A percentile compares a stretch with the other conserved stretches of the same genome.
phyloP scores from a whole-genome alignment of 2,113 vertebrate species.

The Tetrax tetrax region DNA sequence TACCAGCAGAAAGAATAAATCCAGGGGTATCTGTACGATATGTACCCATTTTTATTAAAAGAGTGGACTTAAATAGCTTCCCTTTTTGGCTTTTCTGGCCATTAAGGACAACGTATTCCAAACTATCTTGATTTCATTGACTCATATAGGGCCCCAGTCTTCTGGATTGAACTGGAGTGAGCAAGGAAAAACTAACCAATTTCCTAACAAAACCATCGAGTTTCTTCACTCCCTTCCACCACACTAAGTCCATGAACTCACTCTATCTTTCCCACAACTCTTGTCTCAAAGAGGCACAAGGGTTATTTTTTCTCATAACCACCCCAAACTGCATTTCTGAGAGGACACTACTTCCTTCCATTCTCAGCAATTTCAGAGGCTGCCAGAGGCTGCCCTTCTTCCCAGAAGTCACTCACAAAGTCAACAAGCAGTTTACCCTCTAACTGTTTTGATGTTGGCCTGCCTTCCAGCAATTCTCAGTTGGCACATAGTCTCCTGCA shows the following conservation, averaged over 20 bases:
- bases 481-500: conserved; percentile 63
- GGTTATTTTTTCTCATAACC: conserved; percentile 46
- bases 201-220: conserved; percentile 46
- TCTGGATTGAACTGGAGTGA: conserved; percentile 5
- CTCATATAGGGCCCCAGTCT: not conserved
- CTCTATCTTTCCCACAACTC: conserved; percentile 33
- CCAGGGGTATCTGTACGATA: not conserved
- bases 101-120: not conserved
- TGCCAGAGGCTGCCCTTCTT: conserved; percentile 56
- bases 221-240: conserved; percentile 38
- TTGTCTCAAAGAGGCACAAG: conserved; percentile 10
- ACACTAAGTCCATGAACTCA: not conserved
- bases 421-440: conserved; percentile 67
- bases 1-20: not conserved
- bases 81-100: not conserved
- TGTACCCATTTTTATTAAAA: not conserved
- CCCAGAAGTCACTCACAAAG: conserved; percentile 63
- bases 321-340: conserved; percentile 35
- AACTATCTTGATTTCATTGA: not conserved
- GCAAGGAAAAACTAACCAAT: conserved; percentile 10
- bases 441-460: conserved; percentile 64
- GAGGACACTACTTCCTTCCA: conserved; percentile 42
- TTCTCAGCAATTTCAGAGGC: conserved; percentile 52
- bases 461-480: conserved; percentile 65
- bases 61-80: not conserved